Base-by-base conservation (phyloP, 2,888 invertebrate genomes). In the Zeuzera pyrina region DNA sequence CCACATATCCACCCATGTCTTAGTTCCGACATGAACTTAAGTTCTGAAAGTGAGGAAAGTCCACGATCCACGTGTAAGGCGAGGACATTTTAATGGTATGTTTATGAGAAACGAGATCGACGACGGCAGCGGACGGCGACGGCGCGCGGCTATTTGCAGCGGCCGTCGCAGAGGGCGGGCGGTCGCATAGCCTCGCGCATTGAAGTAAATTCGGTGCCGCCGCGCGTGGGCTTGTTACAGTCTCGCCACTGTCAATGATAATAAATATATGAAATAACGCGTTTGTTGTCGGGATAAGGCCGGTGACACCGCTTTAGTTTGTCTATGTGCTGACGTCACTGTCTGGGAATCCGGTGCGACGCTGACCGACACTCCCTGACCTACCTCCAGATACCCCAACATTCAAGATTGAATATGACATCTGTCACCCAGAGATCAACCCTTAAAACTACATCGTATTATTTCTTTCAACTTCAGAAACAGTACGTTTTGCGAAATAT, bases 321-420 rank as follows among this genome's bases (percentile, higher is more conserved):
- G 78, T 78, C 76, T 79, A 71, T 73, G 53, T 55, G 51, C 53
- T n/a, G 38, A 79, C 81, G 83, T 83, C 79, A 76, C 81, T 79
- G 81, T 81, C 73, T 66, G 71, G 62, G 59, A 61, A 60, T 65
- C 57, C 55, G 60, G 47, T 49, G 14, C 33, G 19, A 30, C 31
- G 22, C 16, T 10, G 14, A 10, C 12, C 25, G 11, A 25, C 12
- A 15, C 29, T 29, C 67, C 77, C 78, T 77, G 81, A 78, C 78
- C 81, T 78, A 78, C 79, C 76, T 67, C 65, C 70, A 77, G 71
- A 57, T 50, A 44, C 50, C 45, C 52, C 56, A 49, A 19, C 12
- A 12, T 14, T 29, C 26, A 3, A 26, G 12, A 26, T 12, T n/a
- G 22, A 22, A 22, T 5, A 11, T 22, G n/a, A 2, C 22, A 10